Evolutionary conservation across 2,888 invertebrate genomes (phyloP), one percentile per base, ranked within the genome.

Genomic region (Sesia bembeciformis): DNA sequence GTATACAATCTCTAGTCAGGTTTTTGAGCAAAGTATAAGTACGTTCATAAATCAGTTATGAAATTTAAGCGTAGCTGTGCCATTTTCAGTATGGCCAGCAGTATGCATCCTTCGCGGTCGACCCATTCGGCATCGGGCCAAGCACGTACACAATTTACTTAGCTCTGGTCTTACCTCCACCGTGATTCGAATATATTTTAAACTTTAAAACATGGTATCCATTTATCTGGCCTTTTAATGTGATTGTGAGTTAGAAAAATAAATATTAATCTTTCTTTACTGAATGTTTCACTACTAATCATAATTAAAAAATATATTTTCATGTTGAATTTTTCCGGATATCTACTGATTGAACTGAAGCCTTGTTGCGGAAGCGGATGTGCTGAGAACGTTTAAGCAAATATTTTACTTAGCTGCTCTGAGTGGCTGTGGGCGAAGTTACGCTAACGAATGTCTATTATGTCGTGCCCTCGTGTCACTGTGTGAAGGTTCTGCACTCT

Each of bases 401-500:
- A 82, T 79, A 82, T 81, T 84, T 81, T 74, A 76, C 74, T 74
- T 72, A 73, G 73, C 72, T 73, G 70, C 66, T 65, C 70, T 73
- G n/a, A 72, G 71, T 66, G 68, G 68, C 70, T 68, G 66, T 67
- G 67, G 67, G 70, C 64, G 70, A 71, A 70, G 76, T 78, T 81
- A 85, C 86, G 81, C 78, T 86, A 86, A 86, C 84, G 87, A 85
- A 84, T 81, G 76, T 76, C 78, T 80, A 86, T 86, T 85, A 86
- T 88, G 78, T 78, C 70, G 73, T 73, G 73, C 78, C 78, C 80
- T 72, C 76, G 82, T 85, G 87, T 87, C 84, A 88, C 82, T 85
- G 84, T 88, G 88, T 86, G 85, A 88, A 88, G 88, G 87, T 87
- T 88, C 78, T 76, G 77, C 84, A 81, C 85, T 82, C 83, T 81